Evolutionary conservation across 2,888 invertebrate species (phyloP).

Genomic region (Furcula furcula): DNA sequence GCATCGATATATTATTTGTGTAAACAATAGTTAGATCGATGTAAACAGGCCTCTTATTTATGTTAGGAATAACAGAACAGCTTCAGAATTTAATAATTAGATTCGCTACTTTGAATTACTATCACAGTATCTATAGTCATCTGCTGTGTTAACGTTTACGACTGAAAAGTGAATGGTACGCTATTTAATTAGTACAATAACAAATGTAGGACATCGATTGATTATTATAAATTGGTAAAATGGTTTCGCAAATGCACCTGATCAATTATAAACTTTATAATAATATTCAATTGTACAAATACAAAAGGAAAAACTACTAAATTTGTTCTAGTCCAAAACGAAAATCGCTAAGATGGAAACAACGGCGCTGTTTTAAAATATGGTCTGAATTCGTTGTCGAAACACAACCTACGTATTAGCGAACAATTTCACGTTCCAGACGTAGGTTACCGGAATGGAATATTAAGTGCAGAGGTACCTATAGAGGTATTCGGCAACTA

Average conservation of each 20-base stretch:
- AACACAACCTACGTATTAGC: conserved; percentile 5
- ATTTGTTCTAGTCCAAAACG: background rate
- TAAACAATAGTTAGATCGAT: no score
- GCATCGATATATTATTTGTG: no score
- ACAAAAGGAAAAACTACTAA: background rate
- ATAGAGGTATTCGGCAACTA: conserved; percentile 6
- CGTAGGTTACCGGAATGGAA: background rate
- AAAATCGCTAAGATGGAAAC: background rate
- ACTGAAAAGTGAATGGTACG: background rate
- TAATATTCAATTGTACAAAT: background rate
- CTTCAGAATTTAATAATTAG: no score
- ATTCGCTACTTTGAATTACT: background rate
- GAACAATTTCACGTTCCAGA: background rate
- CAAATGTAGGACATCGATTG: background rate
- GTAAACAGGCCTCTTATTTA: no score
- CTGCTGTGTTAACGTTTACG: background rate
- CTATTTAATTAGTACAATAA: background rate
- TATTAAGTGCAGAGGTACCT: conserved; percentile 3
- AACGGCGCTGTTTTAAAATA: background rate
- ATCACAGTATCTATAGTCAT: no score
- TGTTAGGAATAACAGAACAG: no score
- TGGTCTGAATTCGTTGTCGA: background rate
- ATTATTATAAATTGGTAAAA: background rate
- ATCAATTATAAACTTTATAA: background rate
- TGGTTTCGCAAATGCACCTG: background rate